phyloP scores from a whole-genome alignment of 2,113 vertebrate species.

The Bufo gargarizans region DNA sequence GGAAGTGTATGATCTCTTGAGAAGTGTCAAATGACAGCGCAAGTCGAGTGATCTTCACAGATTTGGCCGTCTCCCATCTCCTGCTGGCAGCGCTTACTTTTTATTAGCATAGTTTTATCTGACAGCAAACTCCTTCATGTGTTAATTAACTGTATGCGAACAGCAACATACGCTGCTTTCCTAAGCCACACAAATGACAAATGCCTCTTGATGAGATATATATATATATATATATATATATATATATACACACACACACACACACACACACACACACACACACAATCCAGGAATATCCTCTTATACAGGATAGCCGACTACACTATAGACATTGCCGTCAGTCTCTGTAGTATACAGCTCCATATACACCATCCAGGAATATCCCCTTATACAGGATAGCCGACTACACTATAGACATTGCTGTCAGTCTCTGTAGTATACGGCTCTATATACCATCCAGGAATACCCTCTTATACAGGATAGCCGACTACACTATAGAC shows the following conservation, averaged over 20 bases:
- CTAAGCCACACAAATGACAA: background rate
- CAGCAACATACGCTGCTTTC: background rate
- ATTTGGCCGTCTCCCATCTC: conserved; percentile 28
- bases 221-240: no score
- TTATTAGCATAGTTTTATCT: conserved; percentile 39
- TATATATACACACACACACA: no score
- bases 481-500: no score
- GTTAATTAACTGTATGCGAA: background rate
- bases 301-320: no score
- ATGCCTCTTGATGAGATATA: no score
- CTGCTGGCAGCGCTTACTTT: conserved; percentile 21
- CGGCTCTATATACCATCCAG: background rate
- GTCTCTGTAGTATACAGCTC: no score
- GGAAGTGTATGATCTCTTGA: background rate
- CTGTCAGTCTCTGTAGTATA: background rate
- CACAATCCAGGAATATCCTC: no score
- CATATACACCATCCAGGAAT: background rate
- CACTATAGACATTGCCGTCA: no score
- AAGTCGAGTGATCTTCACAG: background rate
- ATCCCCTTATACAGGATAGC: background rate
- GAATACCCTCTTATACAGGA: no score
- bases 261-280: no score
- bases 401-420: background rate
- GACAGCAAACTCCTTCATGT: conserved; percentile 20
- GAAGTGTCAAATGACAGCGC: conserved; percentile 33